Percentiles rank a stretch among this genome's conserved stretches.
Conservation (phyloP, 2,888 invertebrate species). For the Platypus cylindrus region DNA sequence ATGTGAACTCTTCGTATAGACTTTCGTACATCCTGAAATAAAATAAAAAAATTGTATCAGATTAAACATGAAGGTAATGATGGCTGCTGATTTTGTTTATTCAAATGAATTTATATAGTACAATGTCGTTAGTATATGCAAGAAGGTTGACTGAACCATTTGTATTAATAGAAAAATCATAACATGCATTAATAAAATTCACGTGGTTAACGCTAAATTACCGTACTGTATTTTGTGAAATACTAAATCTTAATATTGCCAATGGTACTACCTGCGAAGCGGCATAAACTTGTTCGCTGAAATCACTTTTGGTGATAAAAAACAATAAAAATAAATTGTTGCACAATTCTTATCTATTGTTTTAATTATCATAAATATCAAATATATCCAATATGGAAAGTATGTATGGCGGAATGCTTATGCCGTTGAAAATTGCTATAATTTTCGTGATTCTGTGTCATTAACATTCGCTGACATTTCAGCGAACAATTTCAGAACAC, state of each 20-base stretch:
- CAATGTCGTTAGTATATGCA: too few relatives aligned
- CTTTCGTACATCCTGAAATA: conserved; percentile 84
- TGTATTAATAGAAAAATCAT: too few relatives aligned
- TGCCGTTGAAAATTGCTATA: conserved; percentile 8
- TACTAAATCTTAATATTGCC: too few relatives aligned
- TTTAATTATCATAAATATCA: conserved; percentile 3
- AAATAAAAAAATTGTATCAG: conserved; percentile 18
- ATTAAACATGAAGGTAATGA: neutral
- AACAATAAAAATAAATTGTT: too few relatives aligned
- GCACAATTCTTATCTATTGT: conserved; percentile 6
- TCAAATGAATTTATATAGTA: too few relatives aligned
- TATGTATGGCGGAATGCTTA: conserved; percentile 6
- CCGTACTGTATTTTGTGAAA: too few relatives aligned
- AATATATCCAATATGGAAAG: conserved; percentile 4
- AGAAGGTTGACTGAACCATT: too few relatives aligned
- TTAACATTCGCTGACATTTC: conserved; percentile 11
- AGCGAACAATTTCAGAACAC: conserved; percentile 2
- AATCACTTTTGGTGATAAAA: too few relatives aligned
- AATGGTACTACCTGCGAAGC: too few relatives aligned
- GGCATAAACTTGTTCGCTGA: too few relatives aligned
- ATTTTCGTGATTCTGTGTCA: conserved; percentile 10
- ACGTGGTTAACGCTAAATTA: too few relatives aligned
- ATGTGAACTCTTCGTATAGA: conserved; percentile 96
- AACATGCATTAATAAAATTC: too few relatives aligned
- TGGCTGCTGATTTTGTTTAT: neutral